These are phyloP conservation scores for Sminthopsis crassicaudata DNA, from an alignment of 2,113 vertebrate species.

Conservation along the genomic window DNA sequence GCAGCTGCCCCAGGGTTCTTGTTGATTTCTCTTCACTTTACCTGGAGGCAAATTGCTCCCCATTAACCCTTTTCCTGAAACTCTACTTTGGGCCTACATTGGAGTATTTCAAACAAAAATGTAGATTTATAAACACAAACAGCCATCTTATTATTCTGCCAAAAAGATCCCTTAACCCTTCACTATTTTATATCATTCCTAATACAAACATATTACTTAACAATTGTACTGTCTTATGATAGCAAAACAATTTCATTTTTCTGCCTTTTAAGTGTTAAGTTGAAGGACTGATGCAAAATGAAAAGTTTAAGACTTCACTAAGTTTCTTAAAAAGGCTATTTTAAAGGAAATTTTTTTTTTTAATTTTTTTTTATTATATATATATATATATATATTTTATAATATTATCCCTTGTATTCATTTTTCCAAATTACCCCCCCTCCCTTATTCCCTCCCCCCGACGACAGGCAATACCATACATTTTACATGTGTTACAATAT, in stretches of 20 bases:
- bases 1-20: background rate
- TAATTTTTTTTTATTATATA: no score
- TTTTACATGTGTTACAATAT: no score
- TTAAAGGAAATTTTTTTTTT: constrained; percentile 36
- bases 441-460: no score
- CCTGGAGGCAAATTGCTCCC: background rate
- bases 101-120: background rate
- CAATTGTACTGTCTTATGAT: background rate
- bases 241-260: constrained; percentile 8
- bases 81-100: background rate
- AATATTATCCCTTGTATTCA: no score
- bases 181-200: background rate
- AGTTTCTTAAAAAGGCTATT: background rate
- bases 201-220: background rate
- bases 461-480: no score
- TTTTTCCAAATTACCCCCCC: no score
- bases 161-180: background rate
- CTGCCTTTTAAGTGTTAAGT: background rate
- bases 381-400: no score
- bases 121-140: background rate
- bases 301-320: constrained; percentile 7
- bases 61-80: background rate
- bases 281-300: constrained; percentile 9
- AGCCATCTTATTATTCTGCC: background rate
- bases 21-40: background rate